phyloP scores from a whole-genome alignment of 2,113 vertebrate species.

The Limanda limanda region DNA sequence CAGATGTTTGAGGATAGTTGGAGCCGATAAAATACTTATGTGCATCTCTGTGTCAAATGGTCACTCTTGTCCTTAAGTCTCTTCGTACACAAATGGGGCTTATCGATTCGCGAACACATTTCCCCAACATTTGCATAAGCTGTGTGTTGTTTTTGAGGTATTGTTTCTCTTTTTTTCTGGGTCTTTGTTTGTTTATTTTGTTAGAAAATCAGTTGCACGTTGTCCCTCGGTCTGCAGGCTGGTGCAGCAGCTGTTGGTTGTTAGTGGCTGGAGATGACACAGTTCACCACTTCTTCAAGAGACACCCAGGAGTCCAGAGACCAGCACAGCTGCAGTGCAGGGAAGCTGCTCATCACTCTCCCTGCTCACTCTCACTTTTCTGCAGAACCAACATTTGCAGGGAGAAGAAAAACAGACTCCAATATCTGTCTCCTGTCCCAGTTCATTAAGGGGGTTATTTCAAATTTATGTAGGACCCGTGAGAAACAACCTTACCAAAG shows the following conservation, averaged over 20 bases:
- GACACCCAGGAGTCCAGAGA: slow-evolving; percentile 45
- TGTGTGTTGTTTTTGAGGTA: slow-evolving; percentile 59
- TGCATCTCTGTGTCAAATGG: slow-evolving; percentile 43
- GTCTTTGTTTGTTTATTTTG: slow-evolving; percentile 73
- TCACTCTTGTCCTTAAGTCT: slow-evolving; percentile 47
- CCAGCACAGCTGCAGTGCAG: slow-evolving; percentile 86
- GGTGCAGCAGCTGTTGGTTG: slow-evolving; percentile 88
- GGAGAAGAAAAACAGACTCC: slow-evolving; percentile 76
- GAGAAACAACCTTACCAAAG: slow-evolving; percentile 85
- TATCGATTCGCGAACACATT: slow-evolving; percentile 72
- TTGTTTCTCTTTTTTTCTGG: slow-evolving; percentile 51
- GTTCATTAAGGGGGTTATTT: slow-evolving; percentile 85
- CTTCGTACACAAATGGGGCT: slow-evolving; percentile 60
- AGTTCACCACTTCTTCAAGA: slow-evolving; percentile 87
- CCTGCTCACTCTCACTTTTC: slow-evolving; percentile 49
- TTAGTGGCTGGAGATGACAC: slow-evolving; percentile 84
- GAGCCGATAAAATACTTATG: slow-evolving; percentile 53
- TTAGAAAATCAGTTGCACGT: slow-evolving; percentile 73
- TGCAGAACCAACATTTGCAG: slow-evolving; percentile 68
- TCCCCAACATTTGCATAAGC: slow-evolving; percentile 73
- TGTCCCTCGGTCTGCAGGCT: slow-evolving; percentile 78
- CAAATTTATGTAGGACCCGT: slow-evolving; percentile 88
- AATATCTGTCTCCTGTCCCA: slow-evolving; percentile 61
- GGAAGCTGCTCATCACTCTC: slow-evolving; percentile 67
- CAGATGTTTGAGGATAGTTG: slow-evolving; percentile 52